Percentiles rank a stretch among this genome's conserved stretches.
phyloP scores from a whole-genome alignment of 1,140 invertebrate genomes.

The Hyles euphorbiae region DNA sequence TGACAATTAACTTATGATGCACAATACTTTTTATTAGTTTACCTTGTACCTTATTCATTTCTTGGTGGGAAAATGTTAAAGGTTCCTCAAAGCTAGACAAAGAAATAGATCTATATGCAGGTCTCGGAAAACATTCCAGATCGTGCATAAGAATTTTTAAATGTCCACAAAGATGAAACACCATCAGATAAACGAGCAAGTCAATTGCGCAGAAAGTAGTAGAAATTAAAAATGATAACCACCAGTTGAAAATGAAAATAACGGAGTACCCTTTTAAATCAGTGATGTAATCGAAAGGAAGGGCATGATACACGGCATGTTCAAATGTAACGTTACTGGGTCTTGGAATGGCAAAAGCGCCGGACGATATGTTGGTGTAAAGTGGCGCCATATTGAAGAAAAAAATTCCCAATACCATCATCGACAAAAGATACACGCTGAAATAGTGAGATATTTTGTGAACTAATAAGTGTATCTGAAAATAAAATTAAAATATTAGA shows the following conservation, averaged over 20 bases:
- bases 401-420: slow-evolving; percentile 12
- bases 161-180: slow-evolving; percentile 31
- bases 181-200: slow-evolving; percentile 23
- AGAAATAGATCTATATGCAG: too few relatives aligned
- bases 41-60: slow-evolving; percentile 12
- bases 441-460: slow-evolving; percentile 31
- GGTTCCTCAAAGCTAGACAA: neutral
- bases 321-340: slow-evolving; percentile 21
- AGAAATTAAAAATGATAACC: slow-evolving; percentile 15
- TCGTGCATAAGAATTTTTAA: slow-evolving; percentile 24
- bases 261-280: slow-evolving; percentile 17
- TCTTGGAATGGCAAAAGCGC: slow-evolving; percentile 15
- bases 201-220: slow-evolving; percentile 21
- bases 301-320: slow-evolving; percentile 20
- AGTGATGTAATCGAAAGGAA: slow-evolving; percentile 28
- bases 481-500: slow-evolving; percentile 7
- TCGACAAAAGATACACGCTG: slow-evolving; percentile 16
- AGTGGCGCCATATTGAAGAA: slow-evolving; percentile 19
- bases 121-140: slow-evolving; percentile 21
- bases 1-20: slow-evolving; percentile 20
- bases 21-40: slow-evolving; percentile 15
- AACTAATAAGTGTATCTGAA: slow-evolving; percentile 25
- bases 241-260: slow-evolving; percentile 26
- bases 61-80: neutral
- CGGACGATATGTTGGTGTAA: slow-evolving; percentile 21